Evolutionary conservation across 2,888 invertebrate genomes (phyloP).

Genomic region (Corythucha ciliata): DNA sequence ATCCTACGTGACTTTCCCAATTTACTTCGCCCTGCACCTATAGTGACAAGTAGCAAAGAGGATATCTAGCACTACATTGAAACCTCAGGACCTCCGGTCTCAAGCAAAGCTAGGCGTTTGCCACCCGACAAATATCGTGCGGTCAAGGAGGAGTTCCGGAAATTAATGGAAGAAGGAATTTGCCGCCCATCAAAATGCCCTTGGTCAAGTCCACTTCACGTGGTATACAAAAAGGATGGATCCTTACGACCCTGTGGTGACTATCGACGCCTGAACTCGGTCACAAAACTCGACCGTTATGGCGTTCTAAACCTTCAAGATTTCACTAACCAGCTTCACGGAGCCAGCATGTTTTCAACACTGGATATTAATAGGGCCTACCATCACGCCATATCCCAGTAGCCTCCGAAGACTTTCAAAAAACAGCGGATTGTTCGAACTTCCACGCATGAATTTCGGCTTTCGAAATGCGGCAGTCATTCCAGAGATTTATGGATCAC

Average conservation of each 20-base stretch:
- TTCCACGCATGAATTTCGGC: too few relatives aligned
- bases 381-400: too few relatives aligned
- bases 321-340: too few relatives aligned
- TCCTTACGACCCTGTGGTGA: conserved; percentile 4
- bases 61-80: conserved; percentile 9
- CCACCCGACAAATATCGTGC: conserved; percentile 4
- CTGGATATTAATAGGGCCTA: too few relatives aligned
- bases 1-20: neutral
- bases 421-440: too few relatives aligned
- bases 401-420: too few relatives aligned
- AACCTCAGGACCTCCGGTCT: conserved; percentile 2
- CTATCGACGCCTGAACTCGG: too few relatives aligned
- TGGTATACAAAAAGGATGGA: conserved; percentile 4
- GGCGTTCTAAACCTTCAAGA: too few relatives aligned
- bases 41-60: neutral
- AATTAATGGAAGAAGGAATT: conserved; percentile 7
- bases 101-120: conserved; percentile 6
- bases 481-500: too few relatives aligned
- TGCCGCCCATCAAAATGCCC: neutral
- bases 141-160: neutral
- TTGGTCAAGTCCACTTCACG: neutral
- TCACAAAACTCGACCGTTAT: too few relatives aligned
- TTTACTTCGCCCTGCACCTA: neutral
- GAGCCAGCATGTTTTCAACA: too few relatives aligned
- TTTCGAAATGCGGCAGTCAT: too few relatives aligned